Conservation (phyloP, 2,113 vertebrate genomes). For the Haemorhous mexicanus region DNA sequence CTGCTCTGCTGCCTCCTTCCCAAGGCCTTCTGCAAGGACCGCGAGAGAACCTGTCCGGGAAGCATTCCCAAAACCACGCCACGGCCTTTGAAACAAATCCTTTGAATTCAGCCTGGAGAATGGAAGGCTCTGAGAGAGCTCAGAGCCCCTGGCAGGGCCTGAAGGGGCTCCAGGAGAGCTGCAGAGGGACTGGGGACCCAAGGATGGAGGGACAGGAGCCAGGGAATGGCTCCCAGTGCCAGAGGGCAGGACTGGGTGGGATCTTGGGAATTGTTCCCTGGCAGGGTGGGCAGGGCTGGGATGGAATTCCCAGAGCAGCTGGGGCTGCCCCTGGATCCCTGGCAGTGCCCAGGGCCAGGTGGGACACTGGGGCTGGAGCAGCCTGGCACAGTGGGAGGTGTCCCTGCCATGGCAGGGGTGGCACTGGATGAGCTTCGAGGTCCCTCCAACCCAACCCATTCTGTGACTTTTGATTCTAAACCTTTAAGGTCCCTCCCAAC, state of each 20-base stretch:
- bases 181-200: background rate
- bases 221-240: too few relatives aligned
- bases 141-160: background rate
- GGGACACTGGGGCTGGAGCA: background rate
- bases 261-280: background rate
- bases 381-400: background rate
- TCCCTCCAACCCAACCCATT: too few relatives aligned
- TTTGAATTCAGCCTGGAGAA: background rate
- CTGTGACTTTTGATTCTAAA: too few relatives aligned
- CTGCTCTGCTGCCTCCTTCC: background rate
- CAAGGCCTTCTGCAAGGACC: background rate
- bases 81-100: background rate
- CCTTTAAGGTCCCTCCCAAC: background rate
- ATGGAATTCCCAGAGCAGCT: background rate
- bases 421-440: fast-evolving
- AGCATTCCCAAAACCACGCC: background rate
- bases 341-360: background rate
- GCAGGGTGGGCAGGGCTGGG: background rate
- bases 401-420: background rate
- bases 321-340: background rate
- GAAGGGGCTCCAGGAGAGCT: background rate
- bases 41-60: background rate
- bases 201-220: background rate
- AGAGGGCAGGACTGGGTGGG: too few relatives aligned
- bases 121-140: background rate